Evolutionary conservation across 2,888 invertebrate species (phyloP), one percentile per base, ranked within the genome.

Genomic region (Prenolepis imparis): DNA sequence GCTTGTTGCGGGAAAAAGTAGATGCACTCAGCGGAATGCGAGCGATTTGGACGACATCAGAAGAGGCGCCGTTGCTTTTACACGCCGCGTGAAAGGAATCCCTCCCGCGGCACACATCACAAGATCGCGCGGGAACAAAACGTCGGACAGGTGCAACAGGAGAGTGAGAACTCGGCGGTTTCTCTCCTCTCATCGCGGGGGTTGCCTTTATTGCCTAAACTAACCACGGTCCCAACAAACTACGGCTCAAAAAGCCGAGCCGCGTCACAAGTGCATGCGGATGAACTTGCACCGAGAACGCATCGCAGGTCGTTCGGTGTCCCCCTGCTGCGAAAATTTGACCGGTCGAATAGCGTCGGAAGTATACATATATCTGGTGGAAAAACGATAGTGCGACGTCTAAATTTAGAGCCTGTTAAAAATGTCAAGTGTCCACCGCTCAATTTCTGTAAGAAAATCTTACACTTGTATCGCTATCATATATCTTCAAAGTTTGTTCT

Each of bases 201-300:
- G 28, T 83, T 63, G 32, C 72, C 72, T 32, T 64, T 84, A 83
- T 85, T 74, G 77, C 80, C 61, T 84, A 84, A 90, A 84, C 87
- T 87, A 90, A 84, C 87, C 87, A 80, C 77, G 80, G 36, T 36
- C 85, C 84, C n/a, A 86, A 86, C 81, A 80, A 72, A 83, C 80
- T 32, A 32, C 55, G 68, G 66, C 63, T 86, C 39, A 52, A 70
- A 84, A 82, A 80, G 55, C 74, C 55, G 12, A 61, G 12, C 36
- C 15, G 32, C 15, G 32, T 32, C 68, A 75, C 70, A 67, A 55
- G 64, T 72, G 72, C 72, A 32, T 48, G 77, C 9, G 36, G 41
- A 77, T 57, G n/a, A 52, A 52, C n/a, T 52, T n/a, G 77, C 68
- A 57, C 41, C 57, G 77, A 67, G 52, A 73, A 52, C 73, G 59